Evolutionary conservation across 2,113 vertebrate species (phyloP).

Genomic region (Zosterops hypoxanthus): DNA sequence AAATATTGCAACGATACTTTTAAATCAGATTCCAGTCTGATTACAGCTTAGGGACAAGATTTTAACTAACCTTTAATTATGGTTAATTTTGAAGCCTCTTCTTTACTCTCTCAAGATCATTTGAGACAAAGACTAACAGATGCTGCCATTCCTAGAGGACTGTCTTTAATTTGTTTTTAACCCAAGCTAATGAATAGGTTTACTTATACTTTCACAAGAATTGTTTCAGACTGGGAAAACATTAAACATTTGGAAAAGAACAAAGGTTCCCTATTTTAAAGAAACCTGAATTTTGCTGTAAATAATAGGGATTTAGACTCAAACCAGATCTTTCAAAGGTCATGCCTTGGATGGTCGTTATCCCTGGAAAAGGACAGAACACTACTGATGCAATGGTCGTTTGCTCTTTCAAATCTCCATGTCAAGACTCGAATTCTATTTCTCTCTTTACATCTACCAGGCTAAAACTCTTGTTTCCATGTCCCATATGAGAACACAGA

Average conservation of each 20-base stretch:
- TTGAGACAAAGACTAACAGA: conserved; percentile 49
- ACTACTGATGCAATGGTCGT: not conserved
- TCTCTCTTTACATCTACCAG: not conserved
- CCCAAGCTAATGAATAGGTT: conserved; percentile 25
- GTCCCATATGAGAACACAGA: fast-evolving
- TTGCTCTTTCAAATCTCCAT: not conserved
- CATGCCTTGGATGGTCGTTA: not conserved
- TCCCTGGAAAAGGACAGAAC: not conserved
- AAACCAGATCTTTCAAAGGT: not conserved
- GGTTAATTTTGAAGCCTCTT: conserved; percentile 8
- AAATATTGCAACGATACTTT: not conserved
- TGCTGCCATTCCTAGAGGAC: conserved; percentile 33
- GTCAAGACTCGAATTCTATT: not conserved
- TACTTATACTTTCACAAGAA: not conserved
- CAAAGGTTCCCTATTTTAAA: not conserved
- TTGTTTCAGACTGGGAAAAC: not conserved
- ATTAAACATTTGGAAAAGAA: not conserved
- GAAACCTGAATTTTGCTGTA: not conserved
- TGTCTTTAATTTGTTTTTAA: conserved; percentile 22
- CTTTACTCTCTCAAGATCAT: conserved; percentile 25
- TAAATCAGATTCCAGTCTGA: not conserved
- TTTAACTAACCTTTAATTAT: conserved; percentile 28
- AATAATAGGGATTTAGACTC: not conserved
- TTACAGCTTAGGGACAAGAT: not conserved
- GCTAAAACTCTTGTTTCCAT: not conserved